Base-by-base conservation (phyloP, 2,113 vertebrate genomes). In the Nicator chloris region DNA sequence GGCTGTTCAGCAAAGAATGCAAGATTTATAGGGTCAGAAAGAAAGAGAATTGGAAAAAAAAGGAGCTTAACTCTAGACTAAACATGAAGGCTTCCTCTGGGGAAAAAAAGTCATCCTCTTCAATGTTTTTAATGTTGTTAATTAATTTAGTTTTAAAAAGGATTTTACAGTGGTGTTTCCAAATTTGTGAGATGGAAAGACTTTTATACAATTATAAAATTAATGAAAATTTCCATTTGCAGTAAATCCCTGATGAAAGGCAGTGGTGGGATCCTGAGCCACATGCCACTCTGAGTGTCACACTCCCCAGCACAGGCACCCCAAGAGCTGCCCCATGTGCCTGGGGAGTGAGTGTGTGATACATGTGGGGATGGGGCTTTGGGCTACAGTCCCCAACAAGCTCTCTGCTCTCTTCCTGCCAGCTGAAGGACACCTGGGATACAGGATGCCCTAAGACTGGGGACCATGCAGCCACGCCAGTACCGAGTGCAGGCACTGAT, bases 11-110 rank as follows among this genome's bases (percentile, higher is more conserved):
- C 44, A 92, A 93, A 84, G 60, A 56, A 95, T 73, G n/a, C 40
- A 82, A 90, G 88, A 92, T 78, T 93, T 92, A 89, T 68, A 86
- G 49, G 54, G 51, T 44, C 80, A 93, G 77, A 78, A 93, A 90
- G 20, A 89, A 88, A 82, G 39, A 88, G 33, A 81, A 90, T 70
- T 42, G 59, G 49, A 15, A 61, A 72, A 72, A 70, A 88, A 72
- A 31, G 22, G 49, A 90, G 45, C 40, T 68, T 91, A 77, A 82
- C 40, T 79, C 27, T 47, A 71, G 37, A 28, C 40, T 80, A 91
- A 86, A 86, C 23, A 49, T 9, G 45, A 85, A 50, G 6, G 40
- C 28, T 90, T 93, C 37, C 24, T 82, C 57, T 90, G 53, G 51
- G 51, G 75, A 59, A 59, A 80, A 42, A 54, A 33, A 69, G 18